These are phyloP conservation scores for Silurus meridionalis DNA, from an alignment of 2,113 vertebrate species.

Conservation along the genomic window DNA sequence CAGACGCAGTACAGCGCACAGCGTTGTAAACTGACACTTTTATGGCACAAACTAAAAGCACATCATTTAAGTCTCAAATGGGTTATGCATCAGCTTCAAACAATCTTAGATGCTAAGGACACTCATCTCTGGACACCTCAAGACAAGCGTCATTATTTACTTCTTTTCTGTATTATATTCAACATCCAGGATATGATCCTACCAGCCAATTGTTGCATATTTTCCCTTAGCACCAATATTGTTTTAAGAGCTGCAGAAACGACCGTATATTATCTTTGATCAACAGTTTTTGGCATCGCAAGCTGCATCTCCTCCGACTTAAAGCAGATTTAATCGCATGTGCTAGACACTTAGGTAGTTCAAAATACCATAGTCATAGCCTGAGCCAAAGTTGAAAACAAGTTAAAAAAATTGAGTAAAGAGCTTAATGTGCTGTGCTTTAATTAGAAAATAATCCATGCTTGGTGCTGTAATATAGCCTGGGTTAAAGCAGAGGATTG, in stretches of 20 bases:
- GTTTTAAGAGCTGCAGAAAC: not conserved
- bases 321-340: no score
- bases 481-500: not conserved
- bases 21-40: not conserved
- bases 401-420: not conserved
- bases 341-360: not conserved
- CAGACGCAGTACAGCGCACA: not conserved
- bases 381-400: not conserved
- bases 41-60: not conserved
- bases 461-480: not conserved
- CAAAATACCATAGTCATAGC: not conserved
- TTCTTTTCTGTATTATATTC: not conserved
- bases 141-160: not conserved
- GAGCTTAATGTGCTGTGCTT: not conserved
- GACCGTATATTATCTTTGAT: not conserved
- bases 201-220: not conserved
- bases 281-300: not conserved
- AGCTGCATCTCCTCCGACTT: not conserved
- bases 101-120: not conserved
- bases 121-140: not conserved
- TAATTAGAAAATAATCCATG: not conserved
- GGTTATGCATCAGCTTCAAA: not conserved
- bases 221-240: not conserved
- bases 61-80: not conserved
- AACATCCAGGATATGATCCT: not conserved